Evolutionary conservation across 2,888 invertebrate genomes (phyloP).

Genomic region (Ennomos fuscantarius): DNA sequence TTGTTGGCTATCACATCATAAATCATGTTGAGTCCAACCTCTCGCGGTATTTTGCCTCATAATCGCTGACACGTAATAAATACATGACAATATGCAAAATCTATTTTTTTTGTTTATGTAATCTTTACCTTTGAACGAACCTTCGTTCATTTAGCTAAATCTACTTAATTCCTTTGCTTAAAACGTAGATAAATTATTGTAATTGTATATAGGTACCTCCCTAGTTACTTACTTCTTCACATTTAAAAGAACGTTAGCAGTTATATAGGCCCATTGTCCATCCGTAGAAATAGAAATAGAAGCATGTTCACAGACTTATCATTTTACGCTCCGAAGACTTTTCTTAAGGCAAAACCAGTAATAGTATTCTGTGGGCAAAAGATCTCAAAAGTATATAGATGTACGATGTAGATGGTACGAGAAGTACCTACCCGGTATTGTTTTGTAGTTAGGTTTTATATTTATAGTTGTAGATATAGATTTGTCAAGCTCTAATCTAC

Average conservation of each 20-base stretch:
- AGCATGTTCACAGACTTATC: slow-evolving; percentile 39
- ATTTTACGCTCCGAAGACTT: slow-evolving; percentile 43
- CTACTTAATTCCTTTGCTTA: slow-evolving; percentile 5
- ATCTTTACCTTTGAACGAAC: no score
- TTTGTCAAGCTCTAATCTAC: no score
- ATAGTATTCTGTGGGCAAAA: no score
- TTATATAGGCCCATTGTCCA: neutral
- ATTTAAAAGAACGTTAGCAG: slow-evolving; percentile 41
- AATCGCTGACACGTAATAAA: no score
- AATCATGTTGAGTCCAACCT: neutral
- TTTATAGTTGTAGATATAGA: no score
- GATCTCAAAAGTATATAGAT: no score
- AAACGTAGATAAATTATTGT: slow-evolving; percentile 14
- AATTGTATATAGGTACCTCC: neutral
- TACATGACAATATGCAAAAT: no score
- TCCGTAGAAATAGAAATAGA: slow-evolving; percentile 21
- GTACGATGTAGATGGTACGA: no score
- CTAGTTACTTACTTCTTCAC: slow-evolving; percentile 24
- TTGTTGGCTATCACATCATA: slow-evolving; percentile 4
- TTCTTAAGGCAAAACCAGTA: no score
- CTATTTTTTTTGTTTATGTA: neutral
- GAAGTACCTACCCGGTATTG: no score
- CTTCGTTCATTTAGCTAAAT: slow-evolving; percentile 6
- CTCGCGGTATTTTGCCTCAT: no score
- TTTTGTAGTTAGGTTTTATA: no score